These are phyloP conservation scores for Diadophis punctatus DNA, from an alignment of 2,113 vertebrate genomes.

Conservation along the genomic window DNA sequence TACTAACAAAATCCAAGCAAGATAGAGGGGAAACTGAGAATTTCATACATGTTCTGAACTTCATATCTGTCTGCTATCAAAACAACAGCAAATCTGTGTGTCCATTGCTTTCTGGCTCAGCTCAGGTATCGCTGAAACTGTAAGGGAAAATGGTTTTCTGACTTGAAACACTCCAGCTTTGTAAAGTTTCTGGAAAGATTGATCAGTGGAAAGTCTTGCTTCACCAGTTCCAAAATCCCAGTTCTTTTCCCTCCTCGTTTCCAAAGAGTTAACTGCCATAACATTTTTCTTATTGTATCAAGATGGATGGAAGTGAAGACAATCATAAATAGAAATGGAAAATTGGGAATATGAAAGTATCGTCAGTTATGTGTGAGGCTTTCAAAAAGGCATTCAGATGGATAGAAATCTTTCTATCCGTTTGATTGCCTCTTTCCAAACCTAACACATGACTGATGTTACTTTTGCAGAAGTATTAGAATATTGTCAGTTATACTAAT, in stretches of 20 bases:
- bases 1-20: neutral
- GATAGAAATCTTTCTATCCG: neutral
- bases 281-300: neutral
- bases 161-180: neutral
- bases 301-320: neutral
- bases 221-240: neutral
- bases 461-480: neutral
- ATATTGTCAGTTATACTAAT: neutral
- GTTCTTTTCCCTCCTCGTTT: neutral
- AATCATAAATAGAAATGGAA: neutral
- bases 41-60: neutral
- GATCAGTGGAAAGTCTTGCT: neutral
- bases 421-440: neutral
- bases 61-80: neutral
- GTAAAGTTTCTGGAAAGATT: neutral
- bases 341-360: neutral
- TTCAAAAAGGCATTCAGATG: neutral
- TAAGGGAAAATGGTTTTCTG: neutral
- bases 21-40: neutral
- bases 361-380: neutral
- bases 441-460: neutral
- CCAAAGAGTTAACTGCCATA: neutral
- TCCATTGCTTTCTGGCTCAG: neutral
- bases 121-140: neutral
- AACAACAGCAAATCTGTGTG: neutral